Conservation (phyloP, 2,888 invertebrate genomes). For the Hemistola chrysoprasaria region DNA sequence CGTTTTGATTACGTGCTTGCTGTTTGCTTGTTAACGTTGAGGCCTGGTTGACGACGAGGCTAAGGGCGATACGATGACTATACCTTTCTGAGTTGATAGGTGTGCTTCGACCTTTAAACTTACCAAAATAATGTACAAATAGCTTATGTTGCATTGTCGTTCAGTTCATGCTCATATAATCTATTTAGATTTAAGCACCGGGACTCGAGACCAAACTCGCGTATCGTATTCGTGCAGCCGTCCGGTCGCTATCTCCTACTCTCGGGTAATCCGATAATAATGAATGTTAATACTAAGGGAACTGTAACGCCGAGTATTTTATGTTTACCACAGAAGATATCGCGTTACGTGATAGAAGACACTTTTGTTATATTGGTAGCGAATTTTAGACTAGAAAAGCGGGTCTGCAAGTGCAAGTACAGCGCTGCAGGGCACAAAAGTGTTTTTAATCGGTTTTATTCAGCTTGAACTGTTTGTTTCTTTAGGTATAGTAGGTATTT, state of each 20-base stretch:
- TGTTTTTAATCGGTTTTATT: too few relatives aligned
- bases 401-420: too few relatives aligned
- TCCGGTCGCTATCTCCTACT: constrained; percentile 28
- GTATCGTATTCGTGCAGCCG: constrained; percentile 35
- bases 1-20: too few relatives aligned
- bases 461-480: too few relatives aligned
- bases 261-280: constrained; percentile 36
- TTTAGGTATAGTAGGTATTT: too few relatives aligned
- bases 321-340: constrained; percentile 12
- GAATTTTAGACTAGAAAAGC: not conserved
- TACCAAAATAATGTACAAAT: too few relatives aligned
- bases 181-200: constrained; percentile 33
- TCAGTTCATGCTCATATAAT: constrained; percentile 27
- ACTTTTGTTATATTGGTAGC: not conserved
- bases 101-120: too few relatives aligned
- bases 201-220: constrained; percentile 18
- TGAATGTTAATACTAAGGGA: constrained; percentile 30
- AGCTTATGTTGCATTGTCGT: constrained; percentile 22
- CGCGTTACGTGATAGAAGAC: constrained; percentile 13
- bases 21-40: too few relatives aligned
- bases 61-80: too few relatives aligned
- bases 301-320: constrained; percentile 19
- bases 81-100: too few relatives aligned
- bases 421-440: too few relatives aligned
- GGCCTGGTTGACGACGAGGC: too few relatives aligned